These are phyloP conservation scores for Aptenodytes patagonicus DNA, from an alignment of 2,113 vertebrate species.

Conservation along the genomic window DNA sequence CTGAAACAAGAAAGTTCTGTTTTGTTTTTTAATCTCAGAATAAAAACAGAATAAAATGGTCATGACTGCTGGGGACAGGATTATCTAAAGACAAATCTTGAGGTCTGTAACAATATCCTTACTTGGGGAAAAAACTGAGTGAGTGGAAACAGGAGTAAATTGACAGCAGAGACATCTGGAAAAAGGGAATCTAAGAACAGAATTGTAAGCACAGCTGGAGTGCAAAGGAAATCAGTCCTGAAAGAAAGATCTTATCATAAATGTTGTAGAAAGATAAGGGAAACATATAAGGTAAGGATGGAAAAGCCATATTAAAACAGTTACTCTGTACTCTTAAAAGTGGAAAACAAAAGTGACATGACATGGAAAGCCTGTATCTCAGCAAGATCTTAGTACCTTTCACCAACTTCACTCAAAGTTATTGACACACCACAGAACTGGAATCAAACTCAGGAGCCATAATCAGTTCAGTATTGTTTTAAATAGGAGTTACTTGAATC, in stretches of 20 bases:
- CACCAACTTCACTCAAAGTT: neutral
- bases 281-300: neutral
- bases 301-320: neutral
- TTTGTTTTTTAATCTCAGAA: neutral
- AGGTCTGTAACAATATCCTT: neutral
- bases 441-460: neutral
- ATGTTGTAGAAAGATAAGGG: neutral
- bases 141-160: conserved; percentile 9
- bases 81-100: conserved; percentile 14
- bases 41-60: neutral
- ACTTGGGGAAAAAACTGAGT: neutral
- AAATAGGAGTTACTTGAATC: neutral
- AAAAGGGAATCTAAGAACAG: neutral
- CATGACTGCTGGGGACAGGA: neutral
- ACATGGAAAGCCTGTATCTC: neutral
- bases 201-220: neutral
- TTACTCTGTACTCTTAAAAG: neutral
- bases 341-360: neutral
- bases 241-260: neutral
- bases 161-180: neutral
- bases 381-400: neutral
- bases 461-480: neutral
- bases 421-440: neutral
- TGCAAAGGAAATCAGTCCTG: neutral
- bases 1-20: neutral